Conservation (phyloP, 2,888 invertebrate species). For the Dryobotodes eremita region DNA sequence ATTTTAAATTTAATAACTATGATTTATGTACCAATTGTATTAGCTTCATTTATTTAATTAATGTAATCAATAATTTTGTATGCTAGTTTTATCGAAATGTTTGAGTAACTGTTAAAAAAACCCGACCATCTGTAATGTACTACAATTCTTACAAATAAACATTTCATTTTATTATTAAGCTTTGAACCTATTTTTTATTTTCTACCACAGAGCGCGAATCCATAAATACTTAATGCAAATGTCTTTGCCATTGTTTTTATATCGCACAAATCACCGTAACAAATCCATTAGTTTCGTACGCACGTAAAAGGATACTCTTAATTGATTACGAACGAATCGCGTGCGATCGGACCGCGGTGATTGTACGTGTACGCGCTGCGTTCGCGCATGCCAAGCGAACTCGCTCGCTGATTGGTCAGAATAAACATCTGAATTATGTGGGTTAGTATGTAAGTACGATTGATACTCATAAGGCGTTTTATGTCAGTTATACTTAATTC, state of each 20-base stretch:
- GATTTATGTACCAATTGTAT: too few species aligned
- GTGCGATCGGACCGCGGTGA: constrained; percentile 57
- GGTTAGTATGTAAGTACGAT: constrained; percentile 65
- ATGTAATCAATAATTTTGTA: too few species aligned
- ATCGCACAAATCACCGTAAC: constrained; percentile 35
- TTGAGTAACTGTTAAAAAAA: too few species aligned
- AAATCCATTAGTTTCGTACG: constrained; percentile 54
- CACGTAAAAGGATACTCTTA: constrained; percentile 60
- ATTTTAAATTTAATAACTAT: too few species aligned
- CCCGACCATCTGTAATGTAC: too few species aligned
- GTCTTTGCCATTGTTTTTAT: constrained; percentile 43
- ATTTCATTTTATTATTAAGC: too few species aligned
- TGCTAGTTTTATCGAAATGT: too few species aligned
- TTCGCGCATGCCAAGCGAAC: constrained; percentile 57
- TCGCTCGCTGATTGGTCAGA: constrained; percentile 56
- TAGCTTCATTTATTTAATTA: too few species aligned
- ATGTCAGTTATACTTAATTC: constrained; percentile 40
- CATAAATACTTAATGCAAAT: constrained; percentile 3
- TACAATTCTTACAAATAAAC: too few species aligned
- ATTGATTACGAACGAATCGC: constrained; percentile 67
- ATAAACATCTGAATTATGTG: constrained; percentile 59
- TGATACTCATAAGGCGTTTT: constrained; percentile 51
- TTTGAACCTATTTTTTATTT: not conserved
- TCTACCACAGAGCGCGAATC: not conserved
- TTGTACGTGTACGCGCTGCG: constrained; percentile 57